Conservation (phyloP, 2,113 vertebrate genomes). For the Ursus arctos region DNA sequence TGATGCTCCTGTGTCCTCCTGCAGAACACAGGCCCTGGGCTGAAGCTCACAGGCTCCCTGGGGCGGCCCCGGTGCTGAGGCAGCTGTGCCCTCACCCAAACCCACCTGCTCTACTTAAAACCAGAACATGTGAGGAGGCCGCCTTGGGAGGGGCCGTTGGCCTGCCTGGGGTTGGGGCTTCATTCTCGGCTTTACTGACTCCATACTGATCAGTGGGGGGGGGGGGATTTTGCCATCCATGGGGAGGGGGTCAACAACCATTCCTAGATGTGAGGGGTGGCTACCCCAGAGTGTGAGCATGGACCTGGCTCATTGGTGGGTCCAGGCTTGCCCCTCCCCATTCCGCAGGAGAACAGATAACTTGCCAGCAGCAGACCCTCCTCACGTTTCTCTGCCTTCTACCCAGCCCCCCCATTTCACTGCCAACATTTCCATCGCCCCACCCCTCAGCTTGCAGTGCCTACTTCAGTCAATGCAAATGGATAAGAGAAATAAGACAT, state of each 20-base stretch:
- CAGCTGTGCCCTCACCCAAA: not conserved
- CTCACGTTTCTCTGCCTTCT: not conserved
- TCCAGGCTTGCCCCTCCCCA: not conserved
- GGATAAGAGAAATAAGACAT: not conserved
- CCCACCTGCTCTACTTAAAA: not conserved
- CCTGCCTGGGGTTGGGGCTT: not conserved
- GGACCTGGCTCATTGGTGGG: not conserved
- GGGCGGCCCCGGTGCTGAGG: not conserved
- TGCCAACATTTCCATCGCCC: not conserved
- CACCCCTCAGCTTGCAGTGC: not conserved
- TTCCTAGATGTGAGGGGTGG: not conserved
- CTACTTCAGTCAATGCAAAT: not conserved
- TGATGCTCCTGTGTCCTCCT: not conserved
- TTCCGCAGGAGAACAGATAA: fast-evolving
- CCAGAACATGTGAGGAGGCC: not conserved
- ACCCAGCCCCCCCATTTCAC: not conserved
- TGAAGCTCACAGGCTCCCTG: not conserved
- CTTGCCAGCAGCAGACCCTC: not conserved
- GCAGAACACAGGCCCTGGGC: not conserved
- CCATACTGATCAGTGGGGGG: not conserved
- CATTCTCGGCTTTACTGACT: not conserved
- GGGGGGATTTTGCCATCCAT: fast-evolving
- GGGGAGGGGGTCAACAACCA: not conserved
- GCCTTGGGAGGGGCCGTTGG: not conserved
- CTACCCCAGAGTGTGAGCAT: fast-evolving